A percentile compares a stretch with the other conserved stretches of the same genome.
phyloP scores from a whole-genome alignment of 2,888 invertebrate species.

The Hemithea aestivaria region DNA sequence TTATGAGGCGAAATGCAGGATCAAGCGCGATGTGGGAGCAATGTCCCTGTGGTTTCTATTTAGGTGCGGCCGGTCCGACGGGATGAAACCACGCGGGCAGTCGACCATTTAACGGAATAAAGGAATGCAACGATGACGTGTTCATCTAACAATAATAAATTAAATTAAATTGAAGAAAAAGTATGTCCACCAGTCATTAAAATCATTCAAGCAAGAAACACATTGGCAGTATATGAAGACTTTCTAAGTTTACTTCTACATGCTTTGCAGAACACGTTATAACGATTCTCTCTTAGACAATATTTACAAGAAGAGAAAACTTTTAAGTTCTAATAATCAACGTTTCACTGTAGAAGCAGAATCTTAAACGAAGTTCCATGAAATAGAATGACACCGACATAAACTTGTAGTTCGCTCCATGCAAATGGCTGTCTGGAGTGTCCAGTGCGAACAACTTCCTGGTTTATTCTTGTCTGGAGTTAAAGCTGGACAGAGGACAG shows the following conservation, averaged over 20 bases:
- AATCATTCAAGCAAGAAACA: constrained; percentile 16
- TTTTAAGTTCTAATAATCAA: too few species aligned
- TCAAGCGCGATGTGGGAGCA: constrained; percentile 67
- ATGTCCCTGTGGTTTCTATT: constrained; percentile 78
- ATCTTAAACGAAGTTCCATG: not conserved
- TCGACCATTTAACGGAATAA: constrained; percentile 65
- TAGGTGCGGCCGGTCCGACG: constrained; percentile 74
- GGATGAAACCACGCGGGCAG: constrained; percentile 67
- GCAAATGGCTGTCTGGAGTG: constrained; percentile 8
- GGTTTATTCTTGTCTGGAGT: constrained; percentile 15
- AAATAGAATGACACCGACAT: constrained; percentile 2
- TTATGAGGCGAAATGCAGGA: constrained; percentile 62
- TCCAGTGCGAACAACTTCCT: constrained; percentile 13
- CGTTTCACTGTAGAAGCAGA: not conserved
- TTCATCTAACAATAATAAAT: constrained; percentile 30
- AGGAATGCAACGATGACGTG: constrained; percentile 58
- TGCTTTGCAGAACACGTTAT: constrained; percentile 18
- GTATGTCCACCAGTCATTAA: not conserved
- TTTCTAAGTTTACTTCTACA: constrained; percentile 33
- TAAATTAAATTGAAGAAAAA: constrained; percentile 3
- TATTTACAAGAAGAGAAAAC: constrained; percentile 15
- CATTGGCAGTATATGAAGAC: constrained; percentile 14
- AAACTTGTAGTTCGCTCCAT: constrained; percentile 5
- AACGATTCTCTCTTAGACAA: constrained; percentile 28
- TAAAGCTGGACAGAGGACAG: constrained; percentile 8